These are phyloP conservation scores for Megathymus violae DNA, from an alignment of 1,140 invertebrate genomes.

Conservation along the genomic window DNA sequence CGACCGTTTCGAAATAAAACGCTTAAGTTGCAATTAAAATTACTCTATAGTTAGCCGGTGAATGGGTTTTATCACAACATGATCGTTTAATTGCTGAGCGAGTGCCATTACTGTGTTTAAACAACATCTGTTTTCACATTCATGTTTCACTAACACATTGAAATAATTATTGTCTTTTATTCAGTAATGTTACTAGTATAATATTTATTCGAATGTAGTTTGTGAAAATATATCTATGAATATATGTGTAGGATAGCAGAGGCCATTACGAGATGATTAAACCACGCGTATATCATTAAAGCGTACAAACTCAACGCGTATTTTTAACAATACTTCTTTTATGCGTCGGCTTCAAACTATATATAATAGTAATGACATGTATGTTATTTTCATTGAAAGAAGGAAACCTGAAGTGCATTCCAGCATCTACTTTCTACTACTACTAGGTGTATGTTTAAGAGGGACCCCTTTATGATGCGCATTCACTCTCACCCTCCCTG, in stretches of 20 bases:
- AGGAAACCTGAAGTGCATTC: too few relatives aligned
- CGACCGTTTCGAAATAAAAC: background rate
- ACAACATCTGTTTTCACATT: background rate
- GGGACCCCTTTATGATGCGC: too few relatives aligned
- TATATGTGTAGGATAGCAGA: background rate
- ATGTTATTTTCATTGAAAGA: too few relatives aligned
- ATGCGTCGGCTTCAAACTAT: too few relatives aligned
- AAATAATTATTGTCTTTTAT: slow-evolving; percentile 5
- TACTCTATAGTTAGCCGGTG: background rate
- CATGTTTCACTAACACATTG: slow-evolving; percentile 5
- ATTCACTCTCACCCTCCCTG: too few relatives aligned
- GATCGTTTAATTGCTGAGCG: background rate
- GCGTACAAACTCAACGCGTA: too few relatives aligned
- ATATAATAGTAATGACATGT: too few relatives aligned
- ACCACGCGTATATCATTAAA: background rate
- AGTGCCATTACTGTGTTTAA: background rate
- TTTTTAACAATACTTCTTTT: too few relatives aligned
- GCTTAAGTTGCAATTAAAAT: background rate
- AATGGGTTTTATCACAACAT: slow-evolving; percentile 1
- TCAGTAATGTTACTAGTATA: background rate
- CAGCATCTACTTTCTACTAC: too few relatives aligned
- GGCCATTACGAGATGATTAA: background rate
- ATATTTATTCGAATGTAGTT: slow-evolving; percentile 2
- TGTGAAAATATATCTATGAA: slow-evolving; percentile 3
- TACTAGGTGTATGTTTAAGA: too few relatives aligned